Evolutionary conservation across 2,113 vertebrate genomes (phyloP), one percentile per base, ranked within the genome.

Genomic region (Argyrosomus japonicus): DNA sequence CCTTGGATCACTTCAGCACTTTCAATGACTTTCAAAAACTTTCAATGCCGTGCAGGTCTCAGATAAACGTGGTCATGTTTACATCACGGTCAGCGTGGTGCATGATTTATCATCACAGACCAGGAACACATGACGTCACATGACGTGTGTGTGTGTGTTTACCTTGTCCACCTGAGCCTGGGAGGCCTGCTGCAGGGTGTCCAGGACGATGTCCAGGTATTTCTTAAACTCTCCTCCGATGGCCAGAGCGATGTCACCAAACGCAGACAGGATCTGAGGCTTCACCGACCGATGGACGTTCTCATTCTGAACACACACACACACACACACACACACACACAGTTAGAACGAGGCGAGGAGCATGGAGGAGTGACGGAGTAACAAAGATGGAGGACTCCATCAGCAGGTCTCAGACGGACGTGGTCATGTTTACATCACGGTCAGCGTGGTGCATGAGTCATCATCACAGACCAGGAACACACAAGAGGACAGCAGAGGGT

Each of bases 101-200:
- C 83, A 82, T 80, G 79, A 71, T 56, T n/a, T 64, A 58, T 87
- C 72, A 61, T 60, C 79, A 85, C 45, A 50, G 74, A 81, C 50
- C 60, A 23, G 47, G 48, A 11, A 27, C 19, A 47, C 45, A 8
- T 1, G 36, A 8, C 1, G 36, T 36, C 6, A 8, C 7, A 6
- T 5, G 29, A 32, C 29, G 7, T 12, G 43, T 45, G n/a, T n/a
- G 17, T n/a, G 17, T 1, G 40, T 19, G 19, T 15, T 21, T 51
- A 99, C 98, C 97, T 99, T 99, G 92, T 99, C 98, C 10, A 99
- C 98, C 82, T 99, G 98, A 0, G 98, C 98, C 88, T 99, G 98
- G 2, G 97, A 99, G 0, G 98, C 98, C 91, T 99, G 98, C 87
- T 99, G 97, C 29, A 99, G 95, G 0, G 98, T 99, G 85, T 99